Evolutionary conservation across 2,797 vertebrate genomes (phyloP).

Genomic region (Varecia variegata): DNA sequence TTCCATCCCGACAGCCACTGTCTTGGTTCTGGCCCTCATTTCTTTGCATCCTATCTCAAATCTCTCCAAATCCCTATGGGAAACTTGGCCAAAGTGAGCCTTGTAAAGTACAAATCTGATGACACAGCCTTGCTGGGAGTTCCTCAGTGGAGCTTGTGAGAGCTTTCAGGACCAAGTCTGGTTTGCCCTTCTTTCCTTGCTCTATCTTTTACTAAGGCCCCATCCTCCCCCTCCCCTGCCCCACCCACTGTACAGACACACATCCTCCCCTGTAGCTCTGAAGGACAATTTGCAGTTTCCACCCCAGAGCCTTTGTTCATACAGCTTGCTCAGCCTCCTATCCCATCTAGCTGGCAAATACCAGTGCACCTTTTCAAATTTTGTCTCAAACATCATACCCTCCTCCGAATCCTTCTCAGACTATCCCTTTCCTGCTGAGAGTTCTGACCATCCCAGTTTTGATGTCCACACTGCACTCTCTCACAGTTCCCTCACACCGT

Average conservation of each 20-base stretch:
- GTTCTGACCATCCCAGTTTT: not conserved
- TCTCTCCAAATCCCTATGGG: not conserved
- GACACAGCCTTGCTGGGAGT: not conserved
- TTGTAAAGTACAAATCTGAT: not conserved
- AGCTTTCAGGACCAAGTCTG: not conserved
- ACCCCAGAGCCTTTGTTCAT: not conserved
- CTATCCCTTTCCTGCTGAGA: not conserved
- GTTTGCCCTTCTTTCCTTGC: not conserved
- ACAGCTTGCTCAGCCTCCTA: not conserved
- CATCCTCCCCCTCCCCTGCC: rapidly evolving
- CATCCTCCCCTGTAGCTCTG: not conserved
- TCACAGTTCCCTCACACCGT: not conserved
- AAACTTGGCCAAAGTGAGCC: not conserved
- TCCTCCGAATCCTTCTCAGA: not conserved
- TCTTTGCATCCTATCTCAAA: constrained; percentile 12
- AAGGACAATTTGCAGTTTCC: not conserved
- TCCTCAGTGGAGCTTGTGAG: not conserved
- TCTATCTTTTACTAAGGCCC: not conserved
- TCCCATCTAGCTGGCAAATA: not conserved
- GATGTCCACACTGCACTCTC: not conserved
- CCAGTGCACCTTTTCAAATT: not conserved
- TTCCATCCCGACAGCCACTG: not conserved
- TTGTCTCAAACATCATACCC: not conserved
- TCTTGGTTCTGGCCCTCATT: not conserved
- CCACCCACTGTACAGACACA: not conserved